Percentiles rank a stretch among this genome's conserved stretches.
phyloP scores from a whole-genome alignment of 2,113 vertebrate genomes.

The Atlantisia rogersi region DNA sequence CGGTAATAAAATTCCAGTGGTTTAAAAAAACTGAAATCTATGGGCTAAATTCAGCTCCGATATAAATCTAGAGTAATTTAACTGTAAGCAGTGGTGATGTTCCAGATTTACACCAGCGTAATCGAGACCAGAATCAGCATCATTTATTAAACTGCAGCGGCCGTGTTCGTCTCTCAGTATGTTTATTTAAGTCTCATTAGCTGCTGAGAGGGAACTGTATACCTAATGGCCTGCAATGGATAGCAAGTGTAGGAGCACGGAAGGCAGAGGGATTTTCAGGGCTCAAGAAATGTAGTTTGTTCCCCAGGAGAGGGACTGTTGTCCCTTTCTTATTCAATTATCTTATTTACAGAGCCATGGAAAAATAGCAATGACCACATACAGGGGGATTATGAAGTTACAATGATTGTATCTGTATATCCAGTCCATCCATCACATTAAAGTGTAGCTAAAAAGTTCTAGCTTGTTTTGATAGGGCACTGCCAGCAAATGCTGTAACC shows the following conservation, averaged over 20 bases:
- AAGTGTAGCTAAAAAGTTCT: neutral
- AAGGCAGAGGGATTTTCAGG: conserved; percentile 35
- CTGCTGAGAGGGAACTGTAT: conserved; percentile 49
- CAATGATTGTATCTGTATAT: neutral
- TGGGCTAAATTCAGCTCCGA: neutral
- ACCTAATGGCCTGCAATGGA: conserved; percentile 40
- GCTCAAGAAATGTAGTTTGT: neutral
- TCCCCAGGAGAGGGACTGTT: neutral
- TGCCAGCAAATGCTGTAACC: neutral
- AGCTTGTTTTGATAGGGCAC: neutral
- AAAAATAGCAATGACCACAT: neutral
- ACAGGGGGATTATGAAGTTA: neutral
- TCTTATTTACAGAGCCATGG: neutral
- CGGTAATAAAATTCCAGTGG: neutral
- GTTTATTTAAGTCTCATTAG: conserved; percentile 68
- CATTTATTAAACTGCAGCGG: conserved; percentile 61
- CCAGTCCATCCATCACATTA: neutral
- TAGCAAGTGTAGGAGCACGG: neutral
- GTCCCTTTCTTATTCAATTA: neutral
- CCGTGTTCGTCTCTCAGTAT: conserved; percentile 36
- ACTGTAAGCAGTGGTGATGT: neutral
- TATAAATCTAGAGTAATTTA: conserved; percentile 32
- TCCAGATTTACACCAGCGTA: conserved; percentile 57
- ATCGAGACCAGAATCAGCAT: conserved; percentile 50
- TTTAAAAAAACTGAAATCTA: neutral